A percentile compares a stretch with the other conserved stretches of the same genome.
phyloP scores from a whole-genome alignment of 2,113 vertebrate genomes.

The Melanerpes formicivorus region DNA sequence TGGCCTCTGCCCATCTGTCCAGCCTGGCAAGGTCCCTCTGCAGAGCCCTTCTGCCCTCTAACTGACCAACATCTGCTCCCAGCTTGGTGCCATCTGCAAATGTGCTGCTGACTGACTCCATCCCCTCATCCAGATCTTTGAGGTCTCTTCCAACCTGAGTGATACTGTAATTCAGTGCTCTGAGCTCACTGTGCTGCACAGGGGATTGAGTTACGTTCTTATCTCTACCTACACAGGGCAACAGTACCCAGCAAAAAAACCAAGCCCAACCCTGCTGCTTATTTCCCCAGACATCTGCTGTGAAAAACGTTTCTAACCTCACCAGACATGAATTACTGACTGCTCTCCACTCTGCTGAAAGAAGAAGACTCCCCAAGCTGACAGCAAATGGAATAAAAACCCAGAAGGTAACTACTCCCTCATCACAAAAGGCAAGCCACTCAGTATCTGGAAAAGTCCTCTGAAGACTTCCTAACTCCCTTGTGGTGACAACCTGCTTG shows the following conservation, averaged over 20 bases:
- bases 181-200: background rate
- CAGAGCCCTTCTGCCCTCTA: too few species aligned
- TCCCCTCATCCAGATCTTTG: too few species aligned
- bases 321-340: background rate
- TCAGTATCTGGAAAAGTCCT: background rate
- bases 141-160: too few species aligned
- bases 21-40: too few species aligned
- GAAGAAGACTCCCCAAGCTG: background rate
- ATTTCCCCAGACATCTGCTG: background rate
- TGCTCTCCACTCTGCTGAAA: background rate
- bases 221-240: background rate
- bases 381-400: background rate
- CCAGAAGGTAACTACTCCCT: background rate
- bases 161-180: background rate
- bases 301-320: background rate
- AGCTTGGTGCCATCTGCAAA: too few species aligned
- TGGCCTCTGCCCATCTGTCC: too few species aligned
- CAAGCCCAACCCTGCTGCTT: background rate
- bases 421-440: background rate
- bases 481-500: background rate
- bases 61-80: too few species aligned
- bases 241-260: background rate
- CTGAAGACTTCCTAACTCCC: background rate
- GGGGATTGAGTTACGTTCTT: background rate
- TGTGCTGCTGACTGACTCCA: too few species aligned